phyloP scores from a whole-genome alignment of 2,797 vertebrate genomes.

The Rhinophrynus dorsalis region DNA sequence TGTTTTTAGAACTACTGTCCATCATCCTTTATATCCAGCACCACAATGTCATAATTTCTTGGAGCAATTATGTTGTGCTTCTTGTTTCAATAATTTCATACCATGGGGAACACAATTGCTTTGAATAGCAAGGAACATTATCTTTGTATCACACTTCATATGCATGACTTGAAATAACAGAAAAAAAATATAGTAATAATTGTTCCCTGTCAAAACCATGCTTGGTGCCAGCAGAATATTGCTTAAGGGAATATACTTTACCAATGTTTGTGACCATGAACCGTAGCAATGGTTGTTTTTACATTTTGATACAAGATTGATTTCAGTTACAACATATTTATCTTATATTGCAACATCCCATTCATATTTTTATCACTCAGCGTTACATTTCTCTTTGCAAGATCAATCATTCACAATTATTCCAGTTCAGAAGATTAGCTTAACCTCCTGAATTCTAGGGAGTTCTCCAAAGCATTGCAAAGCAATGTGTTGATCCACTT shows the following conservation, averaged over 20 bases:
- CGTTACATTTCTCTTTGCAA: background rate
- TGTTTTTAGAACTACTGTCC: conserved; percentile 45
- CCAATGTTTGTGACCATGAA: conserved; percentile 36
- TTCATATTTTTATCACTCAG: conserved; percentile 5
- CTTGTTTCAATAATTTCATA: conserved; percentile 48
- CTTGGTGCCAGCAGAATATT: conserved; percentile 42
- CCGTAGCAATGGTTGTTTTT: conserved; percentile 31
- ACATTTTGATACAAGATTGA: conserved; percentile 45
- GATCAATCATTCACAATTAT: background rate
- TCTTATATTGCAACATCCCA: conserved; percentile 38
- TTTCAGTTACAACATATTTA: conserved; percentile 38
- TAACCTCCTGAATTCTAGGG: too few relatives aligned
- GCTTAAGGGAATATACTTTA: conserved; percentile 41
- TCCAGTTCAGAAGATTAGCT: background rate
- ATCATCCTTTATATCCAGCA: conserved; percentile 35
- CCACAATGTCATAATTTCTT: conserved; percentile 44
- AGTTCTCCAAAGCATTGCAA: too few relatives aligned
- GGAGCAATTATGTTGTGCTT: conserved; percentile 47
- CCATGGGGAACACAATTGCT: conserved; percentile 42
- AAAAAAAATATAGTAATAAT: conserved; percentile 39
- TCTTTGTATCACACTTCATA: conserved; percentile 46
- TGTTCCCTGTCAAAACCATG: conserved; percentile 35
- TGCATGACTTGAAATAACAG: conserved; percentile 50
- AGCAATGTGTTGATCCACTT: too few relatives aligned
- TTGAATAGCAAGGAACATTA: conserved; percentile 45